A percentile compares a stretch with the other conserved stretches of the same genome.
These are phyloP conservation scores for Tinea pellionella DNA, from an alignment of 2,888 invertebrate species.

Conservation along the genomic window DNA sequence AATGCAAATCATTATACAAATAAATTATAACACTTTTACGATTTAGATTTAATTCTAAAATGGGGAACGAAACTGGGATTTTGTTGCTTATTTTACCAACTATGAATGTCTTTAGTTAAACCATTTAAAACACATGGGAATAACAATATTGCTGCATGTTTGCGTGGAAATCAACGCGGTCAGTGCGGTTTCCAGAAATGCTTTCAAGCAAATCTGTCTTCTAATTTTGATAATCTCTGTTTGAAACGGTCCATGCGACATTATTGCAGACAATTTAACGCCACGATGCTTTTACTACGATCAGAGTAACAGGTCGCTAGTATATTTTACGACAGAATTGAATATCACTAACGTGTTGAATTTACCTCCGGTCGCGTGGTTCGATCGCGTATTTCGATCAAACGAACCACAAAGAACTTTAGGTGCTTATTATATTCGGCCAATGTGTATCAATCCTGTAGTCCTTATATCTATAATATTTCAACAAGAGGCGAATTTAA, in stretches of 20 bases:
- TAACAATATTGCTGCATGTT: background rate
- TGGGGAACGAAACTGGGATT: too few species aligned
- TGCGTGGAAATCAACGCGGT: background rate
- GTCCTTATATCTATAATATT: too few species aligned
- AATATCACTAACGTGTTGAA: too few species aligned
- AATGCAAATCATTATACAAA: background rate
- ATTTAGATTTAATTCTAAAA: too few species aligned
- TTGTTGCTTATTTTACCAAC: background rate
- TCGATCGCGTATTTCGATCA: too few species aligned
- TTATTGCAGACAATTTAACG: background rate
- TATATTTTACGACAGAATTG: background rate
- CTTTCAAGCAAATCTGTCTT: background rate
- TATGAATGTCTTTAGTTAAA: background rate
- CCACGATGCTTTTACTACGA: too few species aligned
- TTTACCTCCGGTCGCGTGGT: too few species aligned
- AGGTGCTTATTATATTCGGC: too few species aligned
- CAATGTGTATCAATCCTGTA: too few species aligned
- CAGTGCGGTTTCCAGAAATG: background rate
- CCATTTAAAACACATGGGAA: background rate
- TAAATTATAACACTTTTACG: background rate
- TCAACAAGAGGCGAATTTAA: too few species aligned
- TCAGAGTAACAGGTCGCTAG: background rate
- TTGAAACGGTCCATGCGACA: background rate
- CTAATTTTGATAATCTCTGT: background rate
- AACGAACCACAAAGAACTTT: too few species aligned